Percentiles rank a stretch among this genome's conserved stretches.
These are phyloP conservation scores for Sclerurus mexicanus DNA, from an alignment of 2,113 vertebrate genomes.

Conservation along the genomic window DNA sequence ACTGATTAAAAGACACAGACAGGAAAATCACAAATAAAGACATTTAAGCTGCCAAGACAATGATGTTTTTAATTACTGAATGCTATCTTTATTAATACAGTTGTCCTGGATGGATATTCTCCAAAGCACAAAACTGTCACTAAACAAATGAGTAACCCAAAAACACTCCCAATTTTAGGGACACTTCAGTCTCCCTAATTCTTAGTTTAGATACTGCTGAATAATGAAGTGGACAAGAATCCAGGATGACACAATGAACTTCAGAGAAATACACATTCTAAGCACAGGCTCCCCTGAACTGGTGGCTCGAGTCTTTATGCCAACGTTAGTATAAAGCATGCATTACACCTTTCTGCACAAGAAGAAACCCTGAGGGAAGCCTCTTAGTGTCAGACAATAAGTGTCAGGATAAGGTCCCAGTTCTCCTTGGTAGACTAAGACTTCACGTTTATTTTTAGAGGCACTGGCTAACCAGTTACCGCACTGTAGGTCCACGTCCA, in stretches of 20 bases:
- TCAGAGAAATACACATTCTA: background rate
- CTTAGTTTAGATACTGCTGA: background rate
- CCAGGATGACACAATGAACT: background rate
- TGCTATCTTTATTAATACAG: background rate
- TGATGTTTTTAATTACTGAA: background rate
- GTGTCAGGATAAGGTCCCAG: background rate
- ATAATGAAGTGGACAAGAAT: background rate
- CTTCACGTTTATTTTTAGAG: background rate
- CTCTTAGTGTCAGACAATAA: background rate
- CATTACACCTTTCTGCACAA: background rate
- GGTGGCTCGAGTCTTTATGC: accelerated
- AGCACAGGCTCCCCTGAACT: background rate
- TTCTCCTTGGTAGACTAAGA: background rate
- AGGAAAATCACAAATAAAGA: slow-evolving; percentile 62
- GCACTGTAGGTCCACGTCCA: background rate
- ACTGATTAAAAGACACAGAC: slow-evolving; percentile 55
- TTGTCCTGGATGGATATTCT: background rate
- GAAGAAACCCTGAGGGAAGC: background rate
- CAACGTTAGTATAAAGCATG: background rate
- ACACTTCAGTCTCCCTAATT: background rate
- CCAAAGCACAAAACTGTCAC: slow-evolving; percentile 1
- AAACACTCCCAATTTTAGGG: background rate
- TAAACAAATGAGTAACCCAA: background rate
- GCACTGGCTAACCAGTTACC: background rate
- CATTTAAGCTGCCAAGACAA: slow-evolving; percentile 53